These are phyloP conservation scores for Drosophila insularis DNA, from an alignment of 1,140 invertebrate species.

Conservation along the genomic window DNA sequence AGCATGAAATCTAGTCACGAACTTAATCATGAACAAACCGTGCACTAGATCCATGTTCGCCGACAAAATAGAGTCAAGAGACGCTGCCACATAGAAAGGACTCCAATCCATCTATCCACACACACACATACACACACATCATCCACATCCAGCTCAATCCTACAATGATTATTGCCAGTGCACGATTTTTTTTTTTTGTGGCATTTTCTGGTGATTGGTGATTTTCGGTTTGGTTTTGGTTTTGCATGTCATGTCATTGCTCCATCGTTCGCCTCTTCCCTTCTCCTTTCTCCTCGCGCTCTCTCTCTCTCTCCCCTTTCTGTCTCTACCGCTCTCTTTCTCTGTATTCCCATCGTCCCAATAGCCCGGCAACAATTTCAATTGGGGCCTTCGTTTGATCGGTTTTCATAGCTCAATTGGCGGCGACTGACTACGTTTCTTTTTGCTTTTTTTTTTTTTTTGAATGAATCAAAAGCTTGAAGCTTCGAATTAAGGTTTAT, in stretches of 20 bases:
- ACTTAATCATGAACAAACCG: conserved; percentile 82
- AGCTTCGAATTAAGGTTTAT: conserved; percentile 79
- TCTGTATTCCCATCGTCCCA: background rate
- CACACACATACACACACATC: background rate
- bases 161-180: conserved; percentile 71
- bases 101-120: background rate
- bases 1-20: conserved; percentile 83
- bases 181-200: conserved; percentile 79
- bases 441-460: conserved; percentile 34
- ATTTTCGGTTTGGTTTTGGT: conserved; percentile 37
- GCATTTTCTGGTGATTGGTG: conserved; percentile 62
- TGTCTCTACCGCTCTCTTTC: background rate
- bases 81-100: conserved; percentile 2
- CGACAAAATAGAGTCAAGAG: conserved; percentile 82
- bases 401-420: conserved; percentile 76
- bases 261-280: conserved; percentile 20
- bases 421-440: conserved; percentile 6
- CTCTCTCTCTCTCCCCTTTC: conserved; percentile 18
- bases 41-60: conserved; percentile 83
- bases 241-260: conserved; percentile 66
- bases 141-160: conserved; percentile 28
- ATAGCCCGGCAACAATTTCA: conserved; percentile 66
- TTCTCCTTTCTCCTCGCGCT: background rate
- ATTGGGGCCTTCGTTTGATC: conserved; percentile 61
- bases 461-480: conserved; percentile 76